Evolutionary conservation across 2,888 invertebrate genomes (phyloP), one percentile per base, ranked within the genome.

Genomic region (Synergus laeviventris): DNA sequence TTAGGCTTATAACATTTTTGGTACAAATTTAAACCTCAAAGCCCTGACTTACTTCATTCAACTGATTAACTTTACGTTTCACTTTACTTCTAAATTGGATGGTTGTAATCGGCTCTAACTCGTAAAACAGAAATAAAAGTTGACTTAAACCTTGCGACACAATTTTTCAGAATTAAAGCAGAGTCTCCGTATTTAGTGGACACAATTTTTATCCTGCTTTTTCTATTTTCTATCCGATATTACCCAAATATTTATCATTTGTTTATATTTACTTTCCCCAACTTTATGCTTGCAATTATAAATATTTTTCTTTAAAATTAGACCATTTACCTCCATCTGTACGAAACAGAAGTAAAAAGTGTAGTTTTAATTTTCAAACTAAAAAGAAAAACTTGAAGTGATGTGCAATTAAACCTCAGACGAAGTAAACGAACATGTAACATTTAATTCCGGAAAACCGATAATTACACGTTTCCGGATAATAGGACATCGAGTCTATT

Each of bases 361-460:
- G n/a, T n/a, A n/a, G n/a, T n/a, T n/a, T n/a, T n/a, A n/a, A n/a
- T n/a, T n/a, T 49, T 49, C 49, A 9, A n/a, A 8, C 1, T 9
- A 7, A 2, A 18, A 45, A 49, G n/a, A 49, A n/a, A n/a, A n/a
- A 5, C 1, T 56, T n/a, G 12, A 56, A 56, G 12, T 18, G 12
- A 21, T 1, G 21, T 21, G 21, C 21, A 56, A 56, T 56, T 56
- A 62, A 62, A 9, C 62, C 8, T 9, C 38, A 38, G 2, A n/a
- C 31, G 62, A 18, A 62, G 38, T 14, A 38, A 62, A n/a, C n/a
- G 11, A 21, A 21, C 21, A 18, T n/a, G 38, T 3, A 38, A 38
- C 36, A 36, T n/a, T 62, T 62, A 62, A 62, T 62, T 62, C 38
- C 11, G 36, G 36, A 62, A 60, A 62, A 38, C n/a, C 36, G 62